These are phyloP conservation scores for Lissonota sp. DNA, from an alignment of 2,888 invertebrate genomes.

Conservation along the genomic window DNA sequence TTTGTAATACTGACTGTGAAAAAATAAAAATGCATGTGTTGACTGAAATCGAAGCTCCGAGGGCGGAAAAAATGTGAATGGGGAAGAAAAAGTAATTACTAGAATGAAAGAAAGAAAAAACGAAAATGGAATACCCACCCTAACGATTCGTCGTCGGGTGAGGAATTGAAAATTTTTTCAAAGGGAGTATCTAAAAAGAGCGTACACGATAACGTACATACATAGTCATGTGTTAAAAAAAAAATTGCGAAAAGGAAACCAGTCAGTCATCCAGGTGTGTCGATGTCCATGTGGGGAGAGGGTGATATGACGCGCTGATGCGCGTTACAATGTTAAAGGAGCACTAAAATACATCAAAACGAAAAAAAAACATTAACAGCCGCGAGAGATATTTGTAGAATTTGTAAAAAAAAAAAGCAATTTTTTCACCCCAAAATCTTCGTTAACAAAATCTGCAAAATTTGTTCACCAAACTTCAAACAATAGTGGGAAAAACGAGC, in stretches of 20 bases:
- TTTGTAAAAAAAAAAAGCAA: background rate
- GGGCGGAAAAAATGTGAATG: constrained; percentile 34
- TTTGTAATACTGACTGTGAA: constrained; percentile 75
- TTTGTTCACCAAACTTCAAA: background rate
- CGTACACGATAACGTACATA: background rate
- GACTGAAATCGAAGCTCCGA: constrained; percentile 74
- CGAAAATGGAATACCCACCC: constrained; percentile 35
- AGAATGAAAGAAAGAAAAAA: background rate
- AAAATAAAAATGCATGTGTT: constrained; percentile 81
- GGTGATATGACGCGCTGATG: constrained; percentile 58
- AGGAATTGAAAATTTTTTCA: constrained; percentile 38
- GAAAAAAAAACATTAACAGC: constrained; percentile 34
- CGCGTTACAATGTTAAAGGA: constrained; percentile 42
- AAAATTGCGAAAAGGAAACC: constrained; percentile 21
- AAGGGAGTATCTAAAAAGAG: constrained; percentile 21
- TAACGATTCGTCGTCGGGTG: constrained; percentile 34
- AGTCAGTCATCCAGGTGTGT: constrained; percentile 55
- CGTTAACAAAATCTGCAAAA: constrained; percentile 22
- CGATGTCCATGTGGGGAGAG: constrained; percentile 54
- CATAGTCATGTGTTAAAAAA: constrained; percentile 4
- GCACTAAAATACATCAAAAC: constrained; percentile 20
- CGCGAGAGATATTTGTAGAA: constrained; percentile 18
- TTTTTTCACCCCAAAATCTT: background rate
- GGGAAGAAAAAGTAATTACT: constrained; percentile 2
- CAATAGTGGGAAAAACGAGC: constrained; percentile 15